Base-by-base conservation (phyloP, 2,113 vertebrate genomes). In the Panthera tigris region DNA sequence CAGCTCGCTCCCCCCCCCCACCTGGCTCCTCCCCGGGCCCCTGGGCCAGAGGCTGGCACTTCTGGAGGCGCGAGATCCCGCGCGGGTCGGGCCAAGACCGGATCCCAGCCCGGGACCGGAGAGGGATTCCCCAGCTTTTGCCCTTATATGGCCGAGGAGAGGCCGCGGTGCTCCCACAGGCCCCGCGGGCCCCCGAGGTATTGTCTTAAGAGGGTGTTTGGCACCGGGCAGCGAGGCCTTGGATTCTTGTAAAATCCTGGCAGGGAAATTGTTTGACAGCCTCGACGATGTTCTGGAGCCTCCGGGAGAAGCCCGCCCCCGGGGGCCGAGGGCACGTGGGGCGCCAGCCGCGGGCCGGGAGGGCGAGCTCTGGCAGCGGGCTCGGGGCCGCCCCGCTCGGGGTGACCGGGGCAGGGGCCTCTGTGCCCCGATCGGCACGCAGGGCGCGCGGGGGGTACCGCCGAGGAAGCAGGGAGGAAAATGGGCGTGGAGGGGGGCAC, bases 121-220 rank as follows among this genome's bases (percentile, higher is more conserved):
- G 90, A 98, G 98, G 99, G 99, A 98, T 98, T 98, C 98, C 99
- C 99, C 91, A 7, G 98, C 98, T 98, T 98, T 98, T 99, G 98
- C 98, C 98, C 98, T 98, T 99, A 99, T 99, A 99, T 98, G 99
- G 99, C 98, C 79, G 95, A 94, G 91, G 50, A 52, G n/a, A 66
- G 89, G 89, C n/a, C 1, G 87, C 39, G 0, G 74, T 1, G 7
- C 92, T 61, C 0, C 1, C 55, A 1, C 1, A 0, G 69, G 68
- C 90, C 90, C 86, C 27, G 1, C 2, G 0, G 82, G 79, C 76
- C 78, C 50, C 0, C 0, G 91, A 80, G 97, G 97, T 87, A 98
- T 97, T 98, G 98, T 98, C 98, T 98, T 98, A 98, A 98, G 98
- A 98, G 98, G 97, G 95, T 84, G 95, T 97, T 98, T 99, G 98